Evolutionary conservation across 2,113 vertebrate genomes (phyloP), one percentile per base, ranked within the genome.

Genomic region (Microcebus griseorufus): DNA sequence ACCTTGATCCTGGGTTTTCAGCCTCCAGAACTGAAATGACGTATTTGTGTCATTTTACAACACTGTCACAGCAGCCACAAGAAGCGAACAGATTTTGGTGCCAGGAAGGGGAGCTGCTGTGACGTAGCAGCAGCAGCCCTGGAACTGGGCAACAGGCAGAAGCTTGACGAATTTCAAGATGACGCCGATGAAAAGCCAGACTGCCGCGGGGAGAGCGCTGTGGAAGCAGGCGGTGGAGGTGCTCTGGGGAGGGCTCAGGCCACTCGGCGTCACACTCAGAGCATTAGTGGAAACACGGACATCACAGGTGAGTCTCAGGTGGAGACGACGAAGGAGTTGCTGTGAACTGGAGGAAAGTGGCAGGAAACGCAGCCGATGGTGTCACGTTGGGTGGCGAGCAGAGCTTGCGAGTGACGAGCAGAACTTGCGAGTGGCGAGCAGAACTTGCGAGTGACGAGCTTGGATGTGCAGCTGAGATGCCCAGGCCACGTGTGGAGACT

Each of bases 141-240:
- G 12, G 39, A 1, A 18, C 0, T 5, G 9, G 25, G 27, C 3
- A 4, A 4, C 0, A 1, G 27, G 6, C 0, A 9, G 51, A 64
- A 34, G 16, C 39, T 5, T 9, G 27, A 48, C 42, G 4, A 9
- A 5, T 64, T 64, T 64, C 10, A 10, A 29, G 27, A 64, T 12
- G 25, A 29, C 29, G 62, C 29, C 25, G 11, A 29, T 27, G 11
- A 29, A 29, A 64, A 64, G 25, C 25, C 1, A 29, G 62, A 12
- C 25, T 29, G 62, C 25, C 11, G 11, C 11, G 27, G 60, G 9
- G 62, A 22, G 60, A 10, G 1, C 37, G 1, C 0, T 1, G 9
- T 10, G 14, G 25, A 23, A 34, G 16, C 9, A 5, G 55, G 7
- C 20, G 55, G 62, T 12, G 11, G 11, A 29, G 25, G 62, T 12